Percentiles rank a stretch among this genome's conserved stretches.
phyloP scores from a whole-genome alignment of 2,797 vertebrate genomes.

The Hypotaenidia philippensis region DNA sequence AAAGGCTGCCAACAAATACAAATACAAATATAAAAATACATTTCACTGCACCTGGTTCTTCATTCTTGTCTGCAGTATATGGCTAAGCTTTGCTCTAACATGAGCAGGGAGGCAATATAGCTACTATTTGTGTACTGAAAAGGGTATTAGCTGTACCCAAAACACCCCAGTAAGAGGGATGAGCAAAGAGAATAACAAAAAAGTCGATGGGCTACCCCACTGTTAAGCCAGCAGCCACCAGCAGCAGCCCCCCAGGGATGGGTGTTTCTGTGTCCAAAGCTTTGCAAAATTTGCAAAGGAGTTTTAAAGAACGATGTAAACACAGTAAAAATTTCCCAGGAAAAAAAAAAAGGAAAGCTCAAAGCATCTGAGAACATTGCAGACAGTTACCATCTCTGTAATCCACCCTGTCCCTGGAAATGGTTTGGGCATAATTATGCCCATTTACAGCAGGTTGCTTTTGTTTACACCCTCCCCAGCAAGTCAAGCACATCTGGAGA shows the following conservation, averaged over 20 bases:
- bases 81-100: slow-evolving; percentile 1
- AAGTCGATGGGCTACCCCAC: accelerated
- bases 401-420: not conserved
- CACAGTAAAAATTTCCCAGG: not conserved
- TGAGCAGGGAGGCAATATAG: not conserved
- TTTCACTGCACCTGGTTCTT: slow-evolving; percentile 24
- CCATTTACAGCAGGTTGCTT: not conserved
- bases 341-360: not conserved
- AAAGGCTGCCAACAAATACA: slow-evolving; percentile 17
- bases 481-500: not conserved
- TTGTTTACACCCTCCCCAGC: not conserved
- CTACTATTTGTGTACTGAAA: not conserved
- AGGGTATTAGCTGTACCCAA: not conserved
- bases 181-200: not conserved
- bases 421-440: not conserved
- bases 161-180: not conserved
- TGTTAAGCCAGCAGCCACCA: not conserved
- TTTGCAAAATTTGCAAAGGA: not conserved
- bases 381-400: not conserved
- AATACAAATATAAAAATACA: slow-evolving; percentile 39
- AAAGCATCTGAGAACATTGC: not conserved
- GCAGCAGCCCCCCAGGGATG: not conserved
- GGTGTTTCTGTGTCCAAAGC: not conserved
- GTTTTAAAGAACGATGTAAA: not conserved
- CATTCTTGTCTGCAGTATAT: not conserved